Conservation (phyloP, 2,888 invertebrate genomes). For the Sinhomidia bicolor region DNA sequence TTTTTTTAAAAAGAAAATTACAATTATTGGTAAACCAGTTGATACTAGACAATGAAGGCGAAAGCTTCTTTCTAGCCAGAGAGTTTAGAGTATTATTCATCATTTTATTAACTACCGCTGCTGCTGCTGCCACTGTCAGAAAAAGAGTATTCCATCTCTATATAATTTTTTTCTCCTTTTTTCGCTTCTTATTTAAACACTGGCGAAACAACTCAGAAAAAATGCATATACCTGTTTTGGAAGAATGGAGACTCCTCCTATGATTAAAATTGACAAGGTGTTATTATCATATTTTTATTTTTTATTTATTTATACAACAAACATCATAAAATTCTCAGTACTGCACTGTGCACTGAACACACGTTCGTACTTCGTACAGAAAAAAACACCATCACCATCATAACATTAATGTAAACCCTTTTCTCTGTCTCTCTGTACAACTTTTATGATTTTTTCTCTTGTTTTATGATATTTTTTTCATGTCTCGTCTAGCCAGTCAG, state of each 20-base stretch:
- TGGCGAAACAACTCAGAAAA: background rate
- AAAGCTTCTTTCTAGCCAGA: too few species aligned
- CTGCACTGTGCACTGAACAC: background rate
- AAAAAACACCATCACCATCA: too few species aligned
- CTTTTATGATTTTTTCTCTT: background rate
- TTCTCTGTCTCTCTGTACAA: background rate
- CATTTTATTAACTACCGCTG: background rate
- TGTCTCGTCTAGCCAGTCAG: background rate
- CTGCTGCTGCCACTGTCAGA: background rate
- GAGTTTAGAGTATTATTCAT: too few species aligned
- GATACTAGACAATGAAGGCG: too few species aligned
- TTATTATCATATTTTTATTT: conserved; percentile 34
- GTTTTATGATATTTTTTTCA: background rate
- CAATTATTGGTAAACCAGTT: too few species aligned
- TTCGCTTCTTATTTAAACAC: background rate
- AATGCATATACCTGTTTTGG: background rate
- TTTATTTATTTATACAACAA: background rate
- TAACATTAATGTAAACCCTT: too few species aligned
- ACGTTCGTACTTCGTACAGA: too few species aligned
- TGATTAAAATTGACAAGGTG: conserved; percentile 41
- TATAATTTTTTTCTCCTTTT: background rate
- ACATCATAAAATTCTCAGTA: too few species aligned
- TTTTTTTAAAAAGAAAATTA: too few species aligned
- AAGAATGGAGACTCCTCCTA: conserved; percentile 12
- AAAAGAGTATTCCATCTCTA: background rate